These are phyloP conservation scores for Scomber japonicus DNA, from an alignment of 2,113 vertebrate genomes.

Conservation along the genomic window DNA sequence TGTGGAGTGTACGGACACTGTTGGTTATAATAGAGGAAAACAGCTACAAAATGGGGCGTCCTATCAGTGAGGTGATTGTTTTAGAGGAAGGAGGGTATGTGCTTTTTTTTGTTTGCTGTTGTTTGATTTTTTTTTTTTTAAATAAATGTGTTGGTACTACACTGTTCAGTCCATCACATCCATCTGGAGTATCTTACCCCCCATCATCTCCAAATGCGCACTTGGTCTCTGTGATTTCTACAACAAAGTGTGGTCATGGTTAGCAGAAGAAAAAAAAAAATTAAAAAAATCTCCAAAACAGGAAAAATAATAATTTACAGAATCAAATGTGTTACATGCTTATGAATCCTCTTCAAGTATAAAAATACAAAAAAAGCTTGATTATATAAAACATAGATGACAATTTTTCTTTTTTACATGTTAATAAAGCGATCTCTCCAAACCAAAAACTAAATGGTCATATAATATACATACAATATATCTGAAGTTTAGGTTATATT, in stretches of 20 bases:
- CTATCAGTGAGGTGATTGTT: constrained; percentile 32
- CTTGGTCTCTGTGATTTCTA: constrained; percentile 21
- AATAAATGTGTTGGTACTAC: constrained; percentile 17
- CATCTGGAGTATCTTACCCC: constrained; percentile 8
- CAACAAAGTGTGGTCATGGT: constrained; percentile 50
- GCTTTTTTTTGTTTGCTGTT: constrained; percentile 54
- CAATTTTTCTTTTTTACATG: constrained; percentile 77
- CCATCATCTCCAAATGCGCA: not conserved
- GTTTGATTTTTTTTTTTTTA: too few relatives aligned
- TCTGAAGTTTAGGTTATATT: constrained; percentile 56
- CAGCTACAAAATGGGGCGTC: constrained; percentile 62
- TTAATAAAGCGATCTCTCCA: constrained; percentile 69
- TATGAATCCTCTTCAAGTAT: constrained; percentile 82
- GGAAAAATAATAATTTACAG: constrained; percentile 78
- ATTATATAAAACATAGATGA: constrained; percentile 86
- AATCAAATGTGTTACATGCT: constrained; percentile 69
- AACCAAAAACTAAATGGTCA: constrained; percentile 72
- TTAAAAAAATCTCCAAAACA: constrained; percentile 62
- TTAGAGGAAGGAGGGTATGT: constrained; percentile 55
- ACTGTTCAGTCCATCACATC: not conserved
- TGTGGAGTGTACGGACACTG: constrained; percentile 56
- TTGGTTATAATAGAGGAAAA: constrained; percentile 74
- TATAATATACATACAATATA: constrained; percentile 75
- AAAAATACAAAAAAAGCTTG: constrained; percentile 85
- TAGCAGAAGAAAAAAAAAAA: constrained; percentile 56